Percentiles rank a stretch among this genome's conserved stretches.
Conservation (phyloP, 2,888 invertebrate genomes). For the Drosophila infuscata region DNA sequence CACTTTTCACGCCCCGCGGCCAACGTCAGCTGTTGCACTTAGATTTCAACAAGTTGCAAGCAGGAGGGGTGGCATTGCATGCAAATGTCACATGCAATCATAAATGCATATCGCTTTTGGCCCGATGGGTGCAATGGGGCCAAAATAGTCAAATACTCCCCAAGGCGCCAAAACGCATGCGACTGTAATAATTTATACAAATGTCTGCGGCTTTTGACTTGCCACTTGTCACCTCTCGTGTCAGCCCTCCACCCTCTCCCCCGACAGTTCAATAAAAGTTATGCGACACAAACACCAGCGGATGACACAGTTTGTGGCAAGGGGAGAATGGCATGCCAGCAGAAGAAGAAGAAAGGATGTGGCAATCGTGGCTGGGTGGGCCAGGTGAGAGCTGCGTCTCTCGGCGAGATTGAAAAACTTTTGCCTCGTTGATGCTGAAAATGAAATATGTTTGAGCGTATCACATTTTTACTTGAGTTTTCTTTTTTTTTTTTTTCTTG, state of each 20-base stretch:
- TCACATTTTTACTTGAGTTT: slow-evolving; percentile 29
- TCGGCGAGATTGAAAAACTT: slow-evolving; percentile 75
- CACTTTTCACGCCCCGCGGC: slow-evolving; percentile 50
- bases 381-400: slow-evolving; percentile 46
- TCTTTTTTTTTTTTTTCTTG: background rate
- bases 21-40: slow-evolving; percentile 49
- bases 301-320: slow-evolving; percentile 71
- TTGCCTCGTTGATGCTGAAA: slow-evolving; percentile 72
- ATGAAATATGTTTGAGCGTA: slow-evolving; percentile 72
- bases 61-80: slow-evolving; percentile 22
- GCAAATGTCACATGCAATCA: slow-evolving; percentile 77
- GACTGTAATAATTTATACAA: slow-evolving; percentile 75
- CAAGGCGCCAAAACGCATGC: slow-evolving; percentile 50
- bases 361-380: slow-evolving; percentile 1
- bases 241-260: background rate
- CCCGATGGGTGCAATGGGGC: background rate
- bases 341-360: slow-evolving; percentile 24
- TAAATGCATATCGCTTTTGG: slow-evolving; percentile 69
- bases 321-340: background rate
- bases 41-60: slow-evolving; percentile 42
- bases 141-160: slow-evolving; percentile 50
- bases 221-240: slow-evolving; percentile 67
- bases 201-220: slow-evolving; percentile 79
- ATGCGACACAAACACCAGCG: slow-evolving; percentile 58
- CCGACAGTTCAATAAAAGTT: slow-evolving; percentile 79